phyloP scores from a whole-genome alignment of 2,888 invertebrate genomes.

The Oligia fasciuncula region DNA sequence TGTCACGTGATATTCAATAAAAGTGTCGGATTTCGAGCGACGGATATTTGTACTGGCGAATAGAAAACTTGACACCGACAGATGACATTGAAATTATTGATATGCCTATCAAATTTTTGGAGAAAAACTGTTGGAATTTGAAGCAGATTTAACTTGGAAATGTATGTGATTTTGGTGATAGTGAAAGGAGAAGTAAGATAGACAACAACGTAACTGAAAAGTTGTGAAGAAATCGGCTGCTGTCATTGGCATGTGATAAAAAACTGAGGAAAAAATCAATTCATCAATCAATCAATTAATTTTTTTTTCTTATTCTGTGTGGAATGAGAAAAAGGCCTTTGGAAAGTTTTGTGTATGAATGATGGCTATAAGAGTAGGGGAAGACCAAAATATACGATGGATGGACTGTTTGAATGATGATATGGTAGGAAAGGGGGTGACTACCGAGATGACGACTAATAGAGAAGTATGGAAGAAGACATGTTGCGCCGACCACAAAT shows the following conservation, averaged over 20 bases:
- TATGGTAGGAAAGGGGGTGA: background rate
- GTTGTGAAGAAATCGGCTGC: background rate
- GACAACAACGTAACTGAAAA: background rate
- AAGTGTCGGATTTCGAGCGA: constrained; percentile 65
- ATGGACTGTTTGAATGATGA: background rate
- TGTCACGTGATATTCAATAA: constrained; percentile 67
- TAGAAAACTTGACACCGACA: constrained; percentile 58
- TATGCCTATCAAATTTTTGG: constrained; percentile 46
- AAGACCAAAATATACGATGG: background rate
- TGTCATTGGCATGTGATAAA: background rate
- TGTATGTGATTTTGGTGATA: background rate
- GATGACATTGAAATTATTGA: constrained; percentile 61
- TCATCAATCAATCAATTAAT: background rate
- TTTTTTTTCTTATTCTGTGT: background rate
- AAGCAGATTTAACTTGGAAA: background rate
- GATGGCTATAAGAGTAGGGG: background rate
- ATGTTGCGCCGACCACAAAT: no score
- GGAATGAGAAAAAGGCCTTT: background rate
- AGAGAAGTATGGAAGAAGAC: no score
- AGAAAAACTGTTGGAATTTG: constrained; percentile 20
- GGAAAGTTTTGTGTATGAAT: background rate
- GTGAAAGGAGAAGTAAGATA: background rate
- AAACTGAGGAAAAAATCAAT: background rate
- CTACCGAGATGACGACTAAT: background rate
- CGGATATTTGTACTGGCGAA: constrained; percentile 67